These are phyloP conservation scores for Drosophila kanapiae DNA, from an alignment of 1,140 invertebrate species.

Conservation along the genomic window DNA sequence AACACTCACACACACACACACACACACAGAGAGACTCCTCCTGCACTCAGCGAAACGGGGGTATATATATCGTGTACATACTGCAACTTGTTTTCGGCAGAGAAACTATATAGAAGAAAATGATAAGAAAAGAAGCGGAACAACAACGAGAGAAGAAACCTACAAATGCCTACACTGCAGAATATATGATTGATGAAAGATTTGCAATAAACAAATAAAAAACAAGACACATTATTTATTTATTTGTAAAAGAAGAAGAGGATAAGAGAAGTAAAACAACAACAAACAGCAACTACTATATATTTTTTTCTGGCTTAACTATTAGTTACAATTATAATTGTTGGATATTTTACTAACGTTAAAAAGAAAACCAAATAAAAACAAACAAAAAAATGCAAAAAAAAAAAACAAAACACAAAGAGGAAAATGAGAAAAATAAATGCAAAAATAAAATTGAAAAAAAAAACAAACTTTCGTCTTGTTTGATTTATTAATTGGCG, in stretches of 20 bases:
- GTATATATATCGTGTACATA: conserved; percentile 62
- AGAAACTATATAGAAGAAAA: not conserved
- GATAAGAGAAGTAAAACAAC: conserved; percentile 4
- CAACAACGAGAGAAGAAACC: conserved; percentile 17
- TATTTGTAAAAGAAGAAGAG: conserved; percentile 53
- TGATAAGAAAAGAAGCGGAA: conserved; percentile 6
- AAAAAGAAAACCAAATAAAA: conserved; percentile 64
- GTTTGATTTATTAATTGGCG: not conserved
- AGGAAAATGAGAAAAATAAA: conserved; percentile 65
- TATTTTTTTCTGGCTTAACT: conserved; percentile 76
- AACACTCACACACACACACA: conserved; percentile 23
- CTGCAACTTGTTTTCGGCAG: conserved; percentile 44
- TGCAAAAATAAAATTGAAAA: conserved; percentile 59
- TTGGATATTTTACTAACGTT: conserved; percentile 83
- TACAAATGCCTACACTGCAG: conserved; percentile 45
- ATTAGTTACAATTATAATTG: conserved; percentile 81
- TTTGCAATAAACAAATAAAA: conserved; percentile 22
- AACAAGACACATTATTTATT: conserved; percentile 75
- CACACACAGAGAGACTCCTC: conserved; percentile 17
- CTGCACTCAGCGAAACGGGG: conserved; percentile 39
- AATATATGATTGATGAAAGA: conserved; percentile 27
- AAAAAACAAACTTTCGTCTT: not conserved
- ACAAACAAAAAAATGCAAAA: conserved; percentile 40
- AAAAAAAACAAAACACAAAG: conserved; percentile 44
- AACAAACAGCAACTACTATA: conserved; percentile 65